Evolutionary conservation across 2,797 vertebrate species (phyloP), one percentile per base, ranked within the genome.

Genomic region (Paramormyrops hopkinsi): DNA sequence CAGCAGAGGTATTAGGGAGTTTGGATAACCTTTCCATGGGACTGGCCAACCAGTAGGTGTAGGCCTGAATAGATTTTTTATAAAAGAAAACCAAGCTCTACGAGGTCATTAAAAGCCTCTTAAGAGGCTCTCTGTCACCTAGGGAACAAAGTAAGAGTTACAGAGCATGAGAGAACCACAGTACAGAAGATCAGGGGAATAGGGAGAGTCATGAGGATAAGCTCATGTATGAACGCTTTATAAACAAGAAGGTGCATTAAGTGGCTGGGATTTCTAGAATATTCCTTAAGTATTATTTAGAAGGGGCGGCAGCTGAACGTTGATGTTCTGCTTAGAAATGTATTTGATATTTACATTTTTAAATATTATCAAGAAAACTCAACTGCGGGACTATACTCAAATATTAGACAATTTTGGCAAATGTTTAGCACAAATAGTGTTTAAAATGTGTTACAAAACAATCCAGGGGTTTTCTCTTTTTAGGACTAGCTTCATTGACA

Each of bases 11-110:
- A 73, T 33, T 73, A 33, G 11, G 7, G 37, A 79, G 73, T 19
- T 19, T 79, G 73, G 73, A n/a, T 79, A 79, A 44, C 73, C 73
- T 79, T 79, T 79, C 73, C 73, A 79, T 79, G 37, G 19, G 73
- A 79, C 73, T 79, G 17, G 37, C 73, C 5, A 41, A 17, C 5
- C 37, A 19, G 37, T 8, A 44, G 37, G 14, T 79, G 73, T 79
- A 79, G 73, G 17, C 41, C 37, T 79, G 73, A 79, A 79, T 44
- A 79, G 73, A 44, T n/a, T 79, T 44, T 73, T 33, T 37, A 33
- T 33, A 73, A 44, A 37, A 79, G 73, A 79, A 79, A 79, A 41
- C 41, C 37, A 79, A n/a, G 37, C 37, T 44, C 41, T 44, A 44
- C 44, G 37, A 44, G 6, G 37, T 37, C 73, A n/a, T 79, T 44